Conservation (phyloP, 2,797 vertebrate species). For the Eidolon dupreanum region DNA sequence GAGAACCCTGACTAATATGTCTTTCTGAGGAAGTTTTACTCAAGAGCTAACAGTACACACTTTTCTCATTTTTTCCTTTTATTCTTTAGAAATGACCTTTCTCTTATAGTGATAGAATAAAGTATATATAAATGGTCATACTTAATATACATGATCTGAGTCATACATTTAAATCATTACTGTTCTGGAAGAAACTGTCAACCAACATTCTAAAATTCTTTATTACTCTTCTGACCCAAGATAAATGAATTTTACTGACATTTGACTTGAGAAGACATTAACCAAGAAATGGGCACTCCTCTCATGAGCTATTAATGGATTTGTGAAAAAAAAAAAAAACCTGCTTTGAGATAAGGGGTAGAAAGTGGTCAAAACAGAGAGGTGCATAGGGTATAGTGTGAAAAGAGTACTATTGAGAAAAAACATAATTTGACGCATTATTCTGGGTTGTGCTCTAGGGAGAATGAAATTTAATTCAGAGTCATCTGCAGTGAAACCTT, state of each 20-base stretch:
- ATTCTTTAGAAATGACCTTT: neutral
- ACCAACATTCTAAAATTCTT: neutral
- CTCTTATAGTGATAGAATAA: neutral
- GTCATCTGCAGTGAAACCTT: neutral
- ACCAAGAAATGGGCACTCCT: neutral
- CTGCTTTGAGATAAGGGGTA: neutral
- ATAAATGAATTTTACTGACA: conserved; percentile 19
- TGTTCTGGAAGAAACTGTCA: neutral
- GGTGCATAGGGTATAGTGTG: accelerated
- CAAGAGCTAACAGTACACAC: neutral
- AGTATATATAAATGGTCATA: neutral
- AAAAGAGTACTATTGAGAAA: neutral
- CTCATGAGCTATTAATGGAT: neutral
- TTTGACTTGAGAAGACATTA: conserved; percentile 5
- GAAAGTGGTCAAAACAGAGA: neutral
- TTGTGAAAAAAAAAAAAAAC: neutral
- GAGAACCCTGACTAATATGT: neutral
- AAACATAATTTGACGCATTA: neutral
- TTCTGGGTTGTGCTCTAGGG: neutral
- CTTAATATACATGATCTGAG: neutral
- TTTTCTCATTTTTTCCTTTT: neutral
- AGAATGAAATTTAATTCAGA: neutral
- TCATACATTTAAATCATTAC: neutral
- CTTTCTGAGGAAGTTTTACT: neutral
- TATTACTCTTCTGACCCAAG: neutral